Conservation (phyloP, 2,888 invertebrate species). For the Megaustenia siamemsis region DNA sequence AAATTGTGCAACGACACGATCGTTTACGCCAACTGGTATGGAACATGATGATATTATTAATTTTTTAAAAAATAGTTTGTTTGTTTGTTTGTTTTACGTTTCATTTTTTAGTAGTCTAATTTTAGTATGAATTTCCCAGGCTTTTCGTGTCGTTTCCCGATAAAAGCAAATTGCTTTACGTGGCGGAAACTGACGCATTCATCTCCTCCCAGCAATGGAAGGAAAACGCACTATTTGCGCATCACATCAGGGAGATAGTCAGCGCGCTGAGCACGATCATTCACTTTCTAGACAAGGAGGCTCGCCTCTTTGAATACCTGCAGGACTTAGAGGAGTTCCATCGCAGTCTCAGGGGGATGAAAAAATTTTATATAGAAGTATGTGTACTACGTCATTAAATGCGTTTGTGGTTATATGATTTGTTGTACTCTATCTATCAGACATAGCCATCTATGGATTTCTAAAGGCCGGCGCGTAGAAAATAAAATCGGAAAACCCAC, state of each 20-base stretch:
- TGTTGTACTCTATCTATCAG: too few relatives aligned
- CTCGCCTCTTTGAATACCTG: neutral
- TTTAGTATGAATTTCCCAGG: neutral
- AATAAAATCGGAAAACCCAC: too few relatives aligned
- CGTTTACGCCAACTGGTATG: too few relatives aligned
- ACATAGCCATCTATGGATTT: too few relatives aligned
- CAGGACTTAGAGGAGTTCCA: neutral
- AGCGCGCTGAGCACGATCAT: neutral
- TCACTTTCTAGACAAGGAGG: neutral
- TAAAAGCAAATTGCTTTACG: constrained; percentile 1
- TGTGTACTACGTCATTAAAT: neutral
- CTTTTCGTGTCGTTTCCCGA: constrained; percentile 22
- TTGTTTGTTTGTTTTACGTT: too few relatives aligned
- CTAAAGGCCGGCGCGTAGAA: too few relatives aligned
- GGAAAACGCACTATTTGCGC: constrained; percentile 3
- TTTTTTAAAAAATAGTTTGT: too few relatives aligned
- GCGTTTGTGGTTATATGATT: too few relatives aligned
- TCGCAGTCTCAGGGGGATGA: constrained; percentile 27
- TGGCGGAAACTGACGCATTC: neutral
- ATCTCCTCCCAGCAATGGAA: constrained; percentile 31
- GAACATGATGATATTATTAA: too few relatives aligned
- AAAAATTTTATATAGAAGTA: constrained; percentile 17
- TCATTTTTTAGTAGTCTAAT: too few relatives aligned
- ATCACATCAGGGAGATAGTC: neutral
- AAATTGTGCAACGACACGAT: too few relatives aligned